phyloP scores from a whole-genome alignment of 2,888 invertebrate genomes.

The Stenotaenia linearis region DNA sequence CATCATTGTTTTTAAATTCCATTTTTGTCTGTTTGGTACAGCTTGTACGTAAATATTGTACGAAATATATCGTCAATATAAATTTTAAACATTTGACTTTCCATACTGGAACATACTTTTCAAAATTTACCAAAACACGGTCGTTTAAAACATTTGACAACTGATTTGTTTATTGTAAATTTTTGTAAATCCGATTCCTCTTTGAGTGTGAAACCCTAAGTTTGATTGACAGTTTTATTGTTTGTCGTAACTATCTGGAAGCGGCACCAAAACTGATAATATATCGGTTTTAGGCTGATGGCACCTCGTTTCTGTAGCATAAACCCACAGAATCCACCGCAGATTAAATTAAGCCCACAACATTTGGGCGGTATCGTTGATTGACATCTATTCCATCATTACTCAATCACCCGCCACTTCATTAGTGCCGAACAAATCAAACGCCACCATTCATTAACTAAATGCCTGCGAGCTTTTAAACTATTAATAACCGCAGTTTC shows the following conservation, averaged over 20 bases:
- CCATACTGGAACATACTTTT: too few species aligned
- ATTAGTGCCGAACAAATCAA: neutral
- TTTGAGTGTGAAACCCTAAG: too few species aligned
- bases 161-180: too few species aligned
- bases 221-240: neutral
- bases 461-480: neutral
- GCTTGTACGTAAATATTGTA: too few species aligned
- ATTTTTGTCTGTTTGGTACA: too few species aligned
- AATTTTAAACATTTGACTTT: too few species aligned
- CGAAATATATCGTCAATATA: too few species aligned
- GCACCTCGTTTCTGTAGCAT: neutral
- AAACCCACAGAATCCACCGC: neutral
- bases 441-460: neutral
- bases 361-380: neutral
- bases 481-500: neutral
- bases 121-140: too few species aligned
- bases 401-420: slow-evolving; percentile 10
- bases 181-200: too few species aligned
- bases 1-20: too few species aligned
- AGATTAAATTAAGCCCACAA: slow-evolving; percentile 13
- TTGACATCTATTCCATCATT: slow-evolving; percentile 7
- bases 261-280: neutral
- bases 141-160: too few species aligned
- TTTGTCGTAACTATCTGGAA: neutral
- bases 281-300: neutral